Percentiles rank a stretch among this genome's conserved stretches.
Conservation (phyloP, 2,113 vertebrate genomes). For the Dasyprocta punctata region DNA sequence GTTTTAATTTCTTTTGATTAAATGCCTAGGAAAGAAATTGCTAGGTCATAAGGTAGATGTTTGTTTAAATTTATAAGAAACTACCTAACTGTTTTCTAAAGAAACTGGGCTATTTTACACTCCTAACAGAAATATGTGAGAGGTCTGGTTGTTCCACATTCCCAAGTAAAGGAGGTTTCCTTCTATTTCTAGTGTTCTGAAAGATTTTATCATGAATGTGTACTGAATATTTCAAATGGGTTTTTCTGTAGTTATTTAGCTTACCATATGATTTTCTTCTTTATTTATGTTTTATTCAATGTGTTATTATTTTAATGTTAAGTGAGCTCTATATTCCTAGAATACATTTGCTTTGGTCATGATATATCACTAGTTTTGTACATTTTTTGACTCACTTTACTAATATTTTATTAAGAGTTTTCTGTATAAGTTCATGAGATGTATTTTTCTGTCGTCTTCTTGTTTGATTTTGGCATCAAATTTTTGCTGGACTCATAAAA, state of each 20-base stretch:
- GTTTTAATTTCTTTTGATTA: slow-evolving; percentile 40
- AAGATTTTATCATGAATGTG: not conserved
- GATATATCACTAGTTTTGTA: not conserved
- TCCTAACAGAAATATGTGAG: not conserved
- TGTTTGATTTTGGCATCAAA: not conserved
- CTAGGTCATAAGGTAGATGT: not conserved
- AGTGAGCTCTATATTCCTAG: not conserved
- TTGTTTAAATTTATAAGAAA: slow-evolving; percentile 44
- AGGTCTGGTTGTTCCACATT: not conserved
- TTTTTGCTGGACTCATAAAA: not conserved
- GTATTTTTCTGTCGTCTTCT: not conserved
- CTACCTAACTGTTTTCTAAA: not conserved
- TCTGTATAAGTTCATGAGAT: not conserved
- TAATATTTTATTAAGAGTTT: slow-evolving; percentile 28
- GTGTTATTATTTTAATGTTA: slow-evolving; percentile 45
- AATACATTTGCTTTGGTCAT: not conserved
- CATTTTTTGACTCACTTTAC: not conserved
- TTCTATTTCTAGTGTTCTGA: not conserved
- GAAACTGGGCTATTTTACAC: not conserved
- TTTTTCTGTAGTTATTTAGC: slow-evolving; percentile 38
- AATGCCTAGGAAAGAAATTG: slow-evolving; percentile 8
- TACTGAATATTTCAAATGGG: not conserved
- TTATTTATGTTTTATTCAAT: slow-evolving; percentile 30
- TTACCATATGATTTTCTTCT: slow-evolving; percentile 28
- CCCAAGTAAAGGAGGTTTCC: not conserved